A percentile compares a stretch with the other conserved stretches of the same genome.
These are phyloP conservation scores for Malacosoma neustria DNA, from an alignment of 2,888 invertebrate species.

Conservation along the genomic window DNA sequence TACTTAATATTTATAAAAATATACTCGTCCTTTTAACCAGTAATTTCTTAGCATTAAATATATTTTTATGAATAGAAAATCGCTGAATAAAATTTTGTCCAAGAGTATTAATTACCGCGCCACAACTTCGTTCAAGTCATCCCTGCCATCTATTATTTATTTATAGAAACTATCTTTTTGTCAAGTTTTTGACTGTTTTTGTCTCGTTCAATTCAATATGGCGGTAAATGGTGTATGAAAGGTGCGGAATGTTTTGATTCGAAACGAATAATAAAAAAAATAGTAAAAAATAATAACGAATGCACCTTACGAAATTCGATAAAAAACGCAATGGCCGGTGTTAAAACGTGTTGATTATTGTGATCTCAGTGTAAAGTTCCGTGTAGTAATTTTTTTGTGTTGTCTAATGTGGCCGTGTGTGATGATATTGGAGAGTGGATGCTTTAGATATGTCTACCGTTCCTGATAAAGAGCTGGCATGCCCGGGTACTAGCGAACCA, in stretches of 20 bases:
- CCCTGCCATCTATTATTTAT: neutral
- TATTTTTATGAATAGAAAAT: no score
- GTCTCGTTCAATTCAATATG: conserved; percentile 70
- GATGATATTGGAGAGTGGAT: conserved; percentile 56
- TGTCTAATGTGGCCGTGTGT: conserved; percentile 54
- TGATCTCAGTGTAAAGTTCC: conserved; percentile 38
- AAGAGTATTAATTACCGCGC: no score
- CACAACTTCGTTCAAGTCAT: no score
- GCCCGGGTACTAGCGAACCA: conserved; percentile 40
- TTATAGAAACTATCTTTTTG: conserved; percentile 38
- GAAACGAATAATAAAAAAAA: conserved; percentile 46
- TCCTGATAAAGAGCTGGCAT: conserved; percentile 58
- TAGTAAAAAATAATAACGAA: conserved; percentile 22
- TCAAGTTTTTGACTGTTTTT: no score
- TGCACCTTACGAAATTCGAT: conserved; percentile 24
- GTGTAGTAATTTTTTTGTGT: conserved; percentile 30
- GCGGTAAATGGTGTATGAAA: conserved; percentile 69
- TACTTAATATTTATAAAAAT: no score
- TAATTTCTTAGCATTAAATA: no score
- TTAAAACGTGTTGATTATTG: conserved; percentile 15
- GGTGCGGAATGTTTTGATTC: conserved; percentile 71
- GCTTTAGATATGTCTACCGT: conserved; percentile 68
- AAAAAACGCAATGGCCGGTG: conserved; percentile 45
- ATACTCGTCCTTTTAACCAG: no score
- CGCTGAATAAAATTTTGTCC: no score